Base-by-base conservation (phyloP, 2,113 vertebrate species). In the Hymenochirus boettgeri region DNA sequence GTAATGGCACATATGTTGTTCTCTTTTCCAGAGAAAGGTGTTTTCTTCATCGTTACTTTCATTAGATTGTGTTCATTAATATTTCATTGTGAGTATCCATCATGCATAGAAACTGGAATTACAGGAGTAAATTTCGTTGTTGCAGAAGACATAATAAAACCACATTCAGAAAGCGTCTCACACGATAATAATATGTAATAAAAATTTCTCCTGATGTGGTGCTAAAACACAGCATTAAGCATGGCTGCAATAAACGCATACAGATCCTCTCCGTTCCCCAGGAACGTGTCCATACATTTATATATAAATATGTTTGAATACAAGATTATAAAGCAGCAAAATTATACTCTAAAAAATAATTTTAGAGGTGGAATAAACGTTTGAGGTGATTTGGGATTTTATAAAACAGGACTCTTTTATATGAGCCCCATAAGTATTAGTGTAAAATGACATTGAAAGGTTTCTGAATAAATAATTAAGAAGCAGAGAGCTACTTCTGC, bases 21-120 rank as follows among this genome's bases (percentile, higher is more conserved):
- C 54, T 57, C 2, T 33, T 35, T 57, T 57, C 31, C n/a, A 19
- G 17, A 33, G 29, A 22, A 57, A 29, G 21, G 17, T 42, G 13
- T 48, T 12, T 29, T 52, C 7, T 45, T 46, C 26, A 39, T 25
- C 26, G 5, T 61, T 21, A 27, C 19, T 61, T 31, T 50, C 29
- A 31, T 58, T 58, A 58, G 60, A 29, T 26, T 53, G 61, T 45
- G 15, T 37, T 53, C 50, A 62, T 62, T 62, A 53, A 62, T 62
- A 53, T 62, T 62, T 62, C 61, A 62, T 37, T 26, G 50, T 5
- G 18, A 26, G 33, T 6, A 25, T 53, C 48, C 11, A 33, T 62
- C 48, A 23, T 26, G 50, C 48, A 39, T 42, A 52, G 33, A 25
- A 46, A 42, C 19, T 15, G 61, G 48, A 62, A 62, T 53, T 62